Evolutionary conservation across 2,888 invertebrate genomes (phyloP).

Genomic region (Ochropleura leucogaster): DNA sequence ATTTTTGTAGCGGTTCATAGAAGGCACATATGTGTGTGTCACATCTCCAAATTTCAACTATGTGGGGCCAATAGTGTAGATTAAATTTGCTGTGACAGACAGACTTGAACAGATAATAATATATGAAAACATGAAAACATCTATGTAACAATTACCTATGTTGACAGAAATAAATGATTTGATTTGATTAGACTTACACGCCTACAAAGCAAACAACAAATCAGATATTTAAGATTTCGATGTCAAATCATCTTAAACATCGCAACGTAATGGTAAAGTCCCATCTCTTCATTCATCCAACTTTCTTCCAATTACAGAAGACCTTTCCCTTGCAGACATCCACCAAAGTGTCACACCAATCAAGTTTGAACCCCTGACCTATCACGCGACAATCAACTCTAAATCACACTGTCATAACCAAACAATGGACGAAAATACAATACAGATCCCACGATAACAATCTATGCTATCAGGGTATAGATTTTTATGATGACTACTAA

Average conservation of each 20-base stretch:
- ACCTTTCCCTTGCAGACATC: conserved; percentile 28
- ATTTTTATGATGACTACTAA: conserved; percentile 3
- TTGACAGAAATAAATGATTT: too few species aligned
- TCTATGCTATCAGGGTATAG: background rate
- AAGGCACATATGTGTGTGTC: too few species aligned
- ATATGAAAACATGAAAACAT: too few species aligned
- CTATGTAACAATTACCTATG: too few species aligned
- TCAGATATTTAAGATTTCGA: background rate
- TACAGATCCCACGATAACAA: background rate
- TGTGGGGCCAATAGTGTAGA: too few species aligned
- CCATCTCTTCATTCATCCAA: conserved; percentile 17
- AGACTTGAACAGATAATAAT: too few species aligned
- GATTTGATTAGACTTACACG: too few species aligned
- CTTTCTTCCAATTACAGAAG: conserved; percentile 48
- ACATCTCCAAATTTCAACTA: too few species aligned
- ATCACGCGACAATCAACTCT: conserved; percentile 45
- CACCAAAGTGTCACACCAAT: conserved; percentile 32
- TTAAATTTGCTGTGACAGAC: too few species aligned
- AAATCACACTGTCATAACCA: conserved; percentile 1
- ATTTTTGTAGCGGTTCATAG: too few species aligned
- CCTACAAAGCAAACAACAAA: background rate
- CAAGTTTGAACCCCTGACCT: conserved; percentile 36
- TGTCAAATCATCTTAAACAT: background rate
- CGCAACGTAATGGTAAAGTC: background rate
- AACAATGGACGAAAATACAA: conserved; percentile 28